Evolutionary conservation across 2,888 invertebrate genomes (phyloP).

Genomic region (Agrilus cyanescens): DNA sequence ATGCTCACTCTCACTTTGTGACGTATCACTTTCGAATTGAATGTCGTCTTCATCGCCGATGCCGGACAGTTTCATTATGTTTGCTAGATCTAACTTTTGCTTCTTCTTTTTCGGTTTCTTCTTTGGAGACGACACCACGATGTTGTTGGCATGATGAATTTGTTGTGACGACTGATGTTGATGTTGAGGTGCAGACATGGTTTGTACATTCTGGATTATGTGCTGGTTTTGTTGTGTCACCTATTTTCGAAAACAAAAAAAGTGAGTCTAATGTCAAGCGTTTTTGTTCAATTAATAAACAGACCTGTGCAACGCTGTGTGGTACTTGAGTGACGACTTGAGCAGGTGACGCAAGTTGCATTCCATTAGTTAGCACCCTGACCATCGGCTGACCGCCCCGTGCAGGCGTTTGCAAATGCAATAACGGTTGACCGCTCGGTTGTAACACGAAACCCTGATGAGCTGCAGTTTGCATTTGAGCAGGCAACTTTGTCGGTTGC

Average conservation of each 20-base stretch:
- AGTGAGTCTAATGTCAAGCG: too few species aligned
- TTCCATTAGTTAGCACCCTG: slow-evolving; percentile 51
- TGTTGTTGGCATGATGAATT: slow-evolving; percentile 10
- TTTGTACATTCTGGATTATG: slow-evolving; percentile 20
- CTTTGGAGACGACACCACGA: slow-evolving; percentile 37
- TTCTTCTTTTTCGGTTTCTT: slow-evolving; percentile 44
- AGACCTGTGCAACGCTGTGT: not conserved
- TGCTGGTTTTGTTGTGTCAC: slow-evolving; percentile 10
- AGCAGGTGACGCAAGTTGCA: slow-evolving; percentile 11
- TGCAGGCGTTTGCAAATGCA: slow-evolving; percentile 26
- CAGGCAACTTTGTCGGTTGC: slow-evolving; percentile 41
- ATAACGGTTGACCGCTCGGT: slow-evolving; percentile 28
- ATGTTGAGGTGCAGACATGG: slow-evolving; percentile 3
- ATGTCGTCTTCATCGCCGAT: slow-evolving; percentile 53
- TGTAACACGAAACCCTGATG: slow-evolving; percentile 33
- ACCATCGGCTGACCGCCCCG: slow-evolving; percentile 39
- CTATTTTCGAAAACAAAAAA: too few species aligned
- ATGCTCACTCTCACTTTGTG: slow-evolving; percentile 33
- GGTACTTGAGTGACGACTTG: slow-evolving; percentile 14
- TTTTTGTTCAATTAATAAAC: too few species aligned
- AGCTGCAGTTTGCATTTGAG: slow-evolving; percentile 27
- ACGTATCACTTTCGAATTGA: slow-evolving; percentile 36
- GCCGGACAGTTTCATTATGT: slow-evolving; percentile 61
- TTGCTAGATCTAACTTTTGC: slow-evolving; percentile 53
- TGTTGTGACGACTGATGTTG: slow-evolving; percentile 26